Percentiles rank a stretch among this genome's conserved stretches.
Evolutionary conservation across 2,797 vertebrate genomes (phyloP).

Genomic region (Pantherophis vulpinus): DNA sequence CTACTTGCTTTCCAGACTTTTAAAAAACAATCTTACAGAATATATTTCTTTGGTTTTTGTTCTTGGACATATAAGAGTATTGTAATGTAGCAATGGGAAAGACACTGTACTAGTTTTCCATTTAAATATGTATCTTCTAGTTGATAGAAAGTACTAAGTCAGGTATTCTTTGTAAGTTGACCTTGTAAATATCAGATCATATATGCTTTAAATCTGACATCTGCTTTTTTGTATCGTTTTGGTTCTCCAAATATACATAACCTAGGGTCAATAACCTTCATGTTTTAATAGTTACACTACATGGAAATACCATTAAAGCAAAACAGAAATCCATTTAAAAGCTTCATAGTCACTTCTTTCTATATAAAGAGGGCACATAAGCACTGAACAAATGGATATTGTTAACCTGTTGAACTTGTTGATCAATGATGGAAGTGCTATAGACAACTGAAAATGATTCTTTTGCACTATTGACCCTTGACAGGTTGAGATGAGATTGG

Average conservation of each 20-base stretch:
- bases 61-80: background rate
- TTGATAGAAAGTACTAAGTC: conserved; percentile 13
- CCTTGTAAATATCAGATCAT: conserved; percentile 15
- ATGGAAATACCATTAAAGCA: conserved; percentile 25
- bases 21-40: background rate
- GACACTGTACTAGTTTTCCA: background rate
- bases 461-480: conserved; percentile 45
- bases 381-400: conserved; percentile 47
- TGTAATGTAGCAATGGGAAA: background rate
- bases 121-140: background rate
- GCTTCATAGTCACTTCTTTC: conserved; percentile 28
- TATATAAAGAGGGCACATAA: background rate
- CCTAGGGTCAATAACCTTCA: background rate
- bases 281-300: conserved; percentile 29
- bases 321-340: conserved; percentile 43
- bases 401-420: conserved; percentile 27
- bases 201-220: conserved; percentile 1
- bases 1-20: background rate
- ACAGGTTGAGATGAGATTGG: background rate
- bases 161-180: conserved; percentile 1
- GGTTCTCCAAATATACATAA: conserved; percentile 21
- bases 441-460: conserved; percentile 32
- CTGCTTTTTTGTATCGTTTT: background rate
- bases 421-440: conserved; percentile 55
- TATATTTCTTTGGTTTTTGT: background rate